Percentiles rank a stretch among this genome's conserved stretches.
phyloP scores from a whole-genome alignment of 1,140 invertebrate genomes.

The Periplaneta americana region DNA sequence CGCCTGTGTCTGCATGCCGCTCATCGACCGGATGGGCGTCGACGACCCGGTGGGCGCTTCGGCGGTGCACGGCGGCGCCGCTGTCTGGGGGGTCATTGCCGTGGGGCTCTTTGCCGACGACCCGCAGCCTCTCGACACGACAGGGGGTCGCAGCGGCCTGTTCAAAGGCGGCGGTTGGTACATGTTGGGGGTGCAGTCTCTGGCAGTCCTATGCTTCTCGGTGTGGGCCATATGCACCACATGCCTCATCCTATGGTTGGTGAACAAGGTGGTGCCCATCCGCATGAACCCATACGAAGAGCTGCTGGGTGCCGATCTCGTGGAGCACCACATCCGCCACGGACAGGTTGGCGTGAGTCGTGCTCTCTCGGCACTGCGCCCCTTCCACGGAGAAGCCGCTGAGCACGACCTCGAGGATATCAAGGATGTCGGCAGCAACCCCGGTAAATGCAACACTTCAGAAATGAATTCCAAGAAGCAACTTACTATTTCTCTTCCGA shows the following conservation, averaged over 20 bases:
- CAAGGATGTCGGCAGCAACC: conserved; percentile 49
- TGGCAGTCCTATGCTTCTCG: conserved; percentile 62
- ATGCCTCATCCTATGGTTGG: conserved; percentile 62
- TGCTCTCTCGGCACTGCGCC: conserved; percentile 50
- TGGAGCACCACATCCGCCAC: conserved; percentile 73
- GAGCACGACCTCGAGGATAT: conserved; percentile 37
- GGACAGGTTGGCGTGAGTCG: conserved; percentile 53
- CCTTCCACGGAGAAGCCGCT: conserved; percentile 37
- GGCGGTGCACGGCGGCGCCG: conserved; percentile 70
- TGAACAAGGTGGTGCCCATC: conserved; percentile 74
- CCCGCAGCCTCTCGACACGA: conserved; percentile 71
- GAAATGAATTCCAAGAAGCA: no score
- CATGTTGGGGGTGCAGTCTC: conserved; percentile 72
- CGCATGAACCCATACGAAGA: conserved; percentile 80
- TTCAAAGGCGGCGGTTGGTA: conserved; percentile 85
- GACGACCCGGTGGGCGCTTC: conserved; percentile 91
- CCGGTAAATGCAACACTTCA: conserved; percentile 36
- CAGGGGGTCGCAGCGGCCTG: conserved; percentile 67
- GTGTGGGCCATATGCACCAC: conserved; percentile 69
- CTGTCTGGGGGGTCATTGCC: conserved; percentile 70
- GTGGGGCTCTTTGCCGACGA: conserved; percentile 88
- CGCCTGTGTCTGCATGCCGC: conserved; percentile 59
- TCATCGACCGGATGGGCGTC: conserved; percentile 69
- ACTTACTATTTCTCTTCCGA: no score
- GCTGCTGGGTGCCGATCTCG: conserved; percentile 79